A percentile compares a stretch with the other conserved stretches of the same genome.
Conservation (phyloP, 2,113 vertebrate species). For the Herpetotheres cachinnans region DNA sequence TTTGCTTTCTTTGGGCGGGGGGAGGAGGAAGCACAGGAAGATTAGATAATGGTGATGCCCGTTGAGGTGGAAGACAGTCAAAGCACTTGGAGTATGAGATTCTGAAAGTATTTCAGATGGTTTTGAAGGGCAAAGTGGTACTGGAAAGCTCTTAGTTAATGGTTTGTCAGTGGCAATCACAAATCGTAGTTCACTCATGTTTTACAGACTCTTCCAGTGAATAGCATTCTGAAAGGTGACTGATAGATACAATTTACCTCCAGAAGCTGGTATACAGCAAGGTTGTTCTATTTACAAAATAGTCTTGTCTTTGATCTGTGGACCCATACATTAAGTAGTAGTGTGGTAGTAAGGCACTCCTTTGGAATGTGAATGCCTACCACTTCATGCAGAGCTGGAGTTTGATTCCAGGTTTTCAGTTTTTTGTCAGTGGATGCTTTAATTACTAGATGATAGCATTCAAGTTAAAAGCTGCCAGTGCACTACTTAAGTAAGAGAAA, state of each 20-base stretch:
- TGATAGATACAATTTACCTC: not conserved
- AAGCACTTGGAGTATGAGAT: not conserved
- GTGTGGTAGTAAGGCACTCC: not conserved
- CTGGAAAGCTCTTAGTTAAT: not conserved
- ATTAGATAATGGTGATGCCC: not conserved
- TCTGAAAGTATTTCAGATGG: not conserved
- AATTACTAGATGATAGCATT: not conserved
- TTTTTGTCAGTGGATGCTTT: not conserved
- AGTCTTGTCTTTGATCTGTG: not conserved
- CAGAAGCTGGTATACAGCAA: not conserved
- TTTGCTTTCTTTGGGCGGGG: not conserved
- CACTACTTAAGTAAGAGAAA: not conserved
- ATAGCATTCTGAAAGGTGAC: not conserved
- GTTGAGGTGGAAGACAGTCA: not conserved
- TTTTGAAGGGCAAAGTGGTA: not conserved
- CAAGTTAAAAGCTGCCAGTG: not conserved
- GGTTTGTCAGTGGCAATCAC: not conserved
- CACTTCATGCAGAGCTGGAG: not conserved
- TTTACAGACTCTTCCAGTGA: not conserved
- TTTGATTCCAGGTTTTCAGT: not conserved
- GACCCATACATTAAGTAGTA: not conserved
- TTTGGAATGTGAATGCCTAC: not conserved
- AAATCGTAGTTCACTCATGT: not conserved
- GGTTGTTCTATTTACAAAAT: not conserved
- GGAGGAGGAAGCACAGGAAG: not conserved